Base-by-base conservation (phyloP, 2,888 invertebrate genomes). In the Lymantria dispar region DNA sequence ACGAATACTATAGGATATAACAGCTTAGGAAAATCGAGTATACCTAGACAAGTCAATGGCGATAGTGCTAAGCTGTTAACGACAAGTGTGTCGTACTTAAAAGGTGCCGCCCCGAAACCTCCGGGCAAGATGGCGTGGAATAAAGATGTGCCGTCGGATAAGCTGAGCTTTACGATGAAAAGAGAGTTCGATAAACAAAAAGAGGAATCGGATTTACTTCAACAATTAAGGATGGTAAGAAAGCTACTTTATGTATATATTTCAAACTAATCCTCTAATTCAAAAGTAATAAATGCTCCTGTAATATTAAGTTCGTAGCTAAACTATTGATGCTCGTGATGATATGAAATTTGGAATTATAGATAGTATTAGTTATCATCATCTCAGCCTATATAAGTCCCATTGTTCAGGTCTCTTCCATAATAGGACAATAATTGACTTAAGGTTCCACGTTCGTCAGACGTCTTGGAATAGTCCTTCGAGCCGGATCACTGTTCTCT, bases 161-260 rank as follows among this genome's bases (percentile, higher is more conserved):
- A 96, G 78, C 94, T 97, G 70, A 96, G 96, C 75, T 98, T 98
- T 80, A 98, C 98, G 0, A 97, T 98, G 95, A 94, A 97, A 72
- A 92, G 98, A 63, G 98, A 98, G 83, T 96, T 97, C 62, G 97
- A 98, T 79, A 96, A 96, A 70, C 97, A 97, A 72, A 95, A 96
- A 77, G 98, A 98, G 81, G 98, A 98, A 80, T 94, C 94, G 7
- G 97, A 97, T 76, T 88, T 98, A 67, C 94, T 98, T 74, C 95
- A 95, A 60, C 96, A 97, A 82, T 87, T 98, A 62, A 93, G 97
- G 87, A 94, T 92, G 91, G 98, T 98, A 83, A 93, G 94, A 82
- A 12, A 5, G 5, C 22, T 5, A 2, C 5, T 22, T 7, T 43
- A 22, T n/a, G n/a, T n/a, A n/a, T n/a, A n/a, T n/a, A n/a, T n/a